Evolutionary conservation across 2,888 invertebrate genomes (phyloP).

Genomic region (Nasonia oneida): DNA sequence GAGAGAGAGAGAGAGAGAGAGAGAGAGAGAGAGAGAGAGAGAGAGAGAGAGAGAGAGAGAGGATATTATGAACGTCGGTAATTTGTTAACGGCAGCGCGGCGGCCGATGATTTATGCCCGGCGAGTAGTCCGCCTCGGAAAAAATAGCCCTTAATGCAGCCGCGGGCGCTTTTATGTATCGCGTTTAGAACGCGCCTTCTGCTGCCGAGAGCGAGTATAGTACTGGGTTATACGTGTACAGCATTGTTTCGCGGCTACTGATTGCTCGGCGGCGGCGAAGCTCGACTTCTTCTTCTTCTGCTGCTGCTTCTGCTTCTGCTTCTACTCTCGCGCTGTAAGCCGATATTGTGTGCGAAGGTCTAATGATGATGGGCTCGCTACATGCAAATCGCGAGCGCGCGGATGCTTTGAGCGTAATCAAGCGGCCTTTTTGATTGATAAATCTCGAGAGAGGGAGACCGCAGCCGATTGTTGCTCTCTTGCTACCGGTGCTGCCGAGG

Average conservation of each 20-base stretch:
- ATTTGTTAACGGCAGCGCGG: conserved; percentile 56
- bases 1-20: background rate
- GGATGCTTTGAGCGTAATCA: conserved; percentile 25
- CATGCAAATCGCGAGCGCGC: conserved; percentile 10
- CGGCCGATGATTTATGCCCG: conserved; percentile 52
- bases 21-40: background rate
- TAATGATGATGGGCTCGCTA: conserved; percentile 45
- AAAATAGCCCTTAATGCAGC: conserved; percentile 33
- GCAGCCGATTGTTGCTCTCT: background rate
- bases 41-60: background rate
- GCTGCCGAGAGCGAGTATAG: background rate
- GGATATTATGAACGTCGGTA: conserved; percentile 53
- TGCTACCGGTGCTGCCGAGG: background rate
- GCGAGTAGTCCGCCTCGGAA: background rate
- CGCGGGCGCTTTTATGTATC: conserved; percentile 35
- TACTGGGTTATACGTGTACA: background rate
- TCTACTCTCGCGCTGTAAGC: background rate
- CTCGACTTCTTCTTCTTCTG: background rate
- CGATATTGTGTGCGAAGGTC: conserved; percentile 26
- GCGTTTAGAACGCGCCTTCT: conserved; percentile 28
- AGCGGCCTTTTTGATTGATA: conserved; percentile 35
- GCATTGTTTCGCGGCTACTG: conserved; percentile 3
- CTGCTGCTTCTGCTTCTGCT: background rate
- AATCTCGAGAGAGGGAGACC: conserved; percentile 14
- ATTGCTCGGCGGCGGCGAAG: background rate